Base-by-base conservation (phyloP, 2,888 invertebrate genomes). In the Cordylochernes scorpioides region DNA sequence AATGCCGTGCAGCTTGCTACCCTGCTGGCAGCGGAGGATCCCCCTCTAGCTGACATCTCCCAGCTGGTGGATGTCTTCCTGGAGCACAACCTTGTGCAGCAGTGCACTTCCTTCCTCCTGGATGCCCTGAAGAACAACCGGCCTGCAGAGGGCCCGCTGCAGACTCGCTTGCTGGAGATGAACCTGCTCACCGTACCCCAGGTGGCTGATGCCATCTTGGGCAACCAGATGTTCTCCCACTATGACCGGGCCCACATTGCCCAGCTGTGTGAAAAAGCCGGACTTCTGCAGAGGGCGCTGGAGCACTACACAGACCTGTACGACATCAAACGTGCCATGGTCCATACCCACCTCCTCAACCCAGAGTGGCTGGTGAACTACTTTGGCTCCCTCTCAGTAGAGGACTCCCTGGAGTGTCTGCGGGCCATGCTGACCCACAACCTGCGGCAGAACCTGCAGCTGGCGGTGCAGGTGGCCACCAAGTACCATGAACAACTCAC, bases 261-360 rank as follows among this genome's bases (percentile, higher is more conserved):
- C 3, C 94, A 94, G 60, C 67, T 99, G 25, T 97, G 97, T 58
- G 97, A 99, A 59, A 99, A 99, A 60, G 91, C 94, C 8, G 94
- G 94, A 0, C 62, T 97, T 4, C 55, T 94, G 44, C 97, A 99
- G 55, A 48, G 58, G 39, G 97, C 97, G 16, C 59, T 97, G 26
- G 97, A 97, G 50, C 94, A 99, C 53, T 97, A 97, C 58, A 97
- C 94, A 39, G 97, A 97, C 58, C 59, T 99, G 44, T 99, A 97
- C 52, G 97, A 99, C 54, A 99, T 97, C 49, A 99, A 99, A 56
- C 64, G 97, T 33, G 94, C 97, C 14, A 91, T 97, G 32, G 94
- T 97, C 0, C 94, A 97, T 55, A 91, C 94, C 1, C 91, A 91
- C 50, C 61, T 94, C 13, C 59, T 94, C 9, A 82, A 86, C 35